Percentiles rank a stretch among this genome's conserved stretches.
These are phyloP conservation scores for Tauraco hartlaubi DNA, from an alignment of 2,797 vertebrate genomes.

Conservation along the genomic window DNA sequence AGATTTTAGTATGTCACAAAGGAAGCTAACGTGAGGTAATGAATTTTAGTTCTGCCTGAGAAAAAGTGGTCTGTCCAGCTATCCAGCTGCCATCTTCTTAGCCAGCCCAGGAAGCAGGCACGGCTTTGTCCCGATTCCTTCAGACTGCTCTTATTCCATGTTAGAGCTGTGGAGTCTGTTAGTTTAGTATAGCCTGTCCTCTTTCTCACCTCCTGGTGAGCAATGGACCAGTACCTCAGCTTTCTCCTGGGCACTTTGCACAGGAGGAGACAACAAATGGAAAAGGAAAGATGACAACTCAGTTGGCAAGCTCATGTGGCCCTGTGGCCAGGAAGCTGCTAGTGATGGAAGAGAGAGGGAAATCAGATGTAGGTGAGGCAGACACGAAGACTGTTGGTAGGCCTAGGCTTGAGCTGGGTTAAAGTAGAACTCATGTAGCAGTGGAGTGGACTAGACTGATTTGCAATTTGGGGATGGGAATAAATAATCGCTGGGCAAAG, in stretches of 20 bases:
- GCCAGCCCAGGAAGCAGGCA: not conserved
- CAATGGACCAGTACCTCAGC: not conserved
- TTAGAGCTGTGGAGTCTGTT: not conserved
- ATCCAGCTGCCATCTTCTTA: not conserved
- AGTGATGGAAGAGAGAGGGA: not conserved
- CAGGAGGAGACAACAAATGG: not conserved
- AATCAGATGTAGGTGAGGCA: accelerated
- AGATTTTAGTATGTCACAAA: not conserved
- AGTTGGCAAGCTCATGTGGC: not conserved
- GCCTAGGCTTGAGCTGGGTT: not conserved
- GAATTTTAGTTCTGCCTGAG: not conserved
- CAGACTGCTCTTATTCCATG: accelerated
- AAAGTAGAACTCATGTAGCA: not conserved
- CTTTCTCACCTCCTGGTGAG: not conserved
- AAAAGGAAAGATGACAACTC: not conserved
- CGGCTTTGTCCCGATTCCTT: not conserved
- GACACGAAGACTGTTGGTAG: not conserved
- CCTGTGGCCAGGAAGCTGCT: not conserved
- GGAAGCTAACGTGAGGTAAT: not conserved
- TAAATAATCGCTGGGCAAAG: not conserved
- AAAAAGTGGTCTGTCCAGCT: not conserved
- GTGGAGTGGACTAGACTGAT: not conserved
- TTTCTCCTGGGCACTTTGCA: not conserved
- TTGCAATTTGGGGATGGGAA: not conserved
- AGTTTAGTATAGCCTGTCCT: not conserved